Evolutionary conservation across 2,797 vertebrate species (phyloP), one percentile per base, ranked within the genome.

Genomic region (Acanthopagrus latus): DNA sequence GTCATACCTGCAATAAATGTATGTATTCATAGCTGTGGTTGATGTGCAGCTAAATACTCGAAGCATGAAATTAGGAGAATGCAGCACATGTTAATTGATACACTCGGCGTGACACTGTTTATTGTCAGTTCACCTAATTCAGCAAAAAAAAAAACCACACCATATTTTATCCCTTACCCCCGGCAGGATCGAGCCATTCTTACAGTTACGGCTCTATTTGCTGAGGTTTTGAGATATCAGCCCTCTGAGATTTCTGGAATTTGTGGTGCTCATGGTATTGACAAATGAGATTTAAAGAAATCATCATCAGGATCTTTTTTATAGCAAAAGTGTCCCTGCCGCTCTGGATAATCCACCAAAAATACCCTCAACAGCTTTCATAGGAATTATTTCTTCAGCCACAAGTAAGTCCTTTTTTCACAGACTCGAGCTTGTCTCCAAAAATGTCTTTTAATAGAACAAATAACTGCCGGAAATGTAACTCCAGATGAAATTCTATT

Each of bases 1-100:
- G 72, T 66, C 76, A 78, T 87, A 89, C 87, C 85, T 86, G 83
- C 80, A 86, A 74, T 71, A 84, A 64, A 84, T 62, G 57, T 82
- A 70, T 81, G 41, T n/a, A 72, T 83, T 76, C 66, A 71, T 69
- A 21, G 71, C 80, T 74, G 71, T 57, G 67, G 78, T 65, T 70
- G 7, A 74, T 33, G 64, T 51, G 52, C 21, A 60, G 21, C 4
- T 23, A n/a, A 51, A 76, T 54, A 59, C n/a, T 50, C 63, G 17
- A 60, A 60, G 70, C 1, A 52, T 48, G 41, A 12, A 50, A 60
- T 63, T 18, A 56, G 4, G 4, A 33, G 63, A 76, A 77, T 67
- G 48, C 18, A 5, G 38, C 18, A 38, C 12, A 18, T 43, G 10
- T 7, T 52, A 2, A 59, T n/a, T 25, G n/a, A 57, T 23, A 14